Evolutionary conservation across 2,888 invertebrate species (phyloP), one percentile per base, ranked within the genome.

Genomic region (Tinea pellionella): DNA sequence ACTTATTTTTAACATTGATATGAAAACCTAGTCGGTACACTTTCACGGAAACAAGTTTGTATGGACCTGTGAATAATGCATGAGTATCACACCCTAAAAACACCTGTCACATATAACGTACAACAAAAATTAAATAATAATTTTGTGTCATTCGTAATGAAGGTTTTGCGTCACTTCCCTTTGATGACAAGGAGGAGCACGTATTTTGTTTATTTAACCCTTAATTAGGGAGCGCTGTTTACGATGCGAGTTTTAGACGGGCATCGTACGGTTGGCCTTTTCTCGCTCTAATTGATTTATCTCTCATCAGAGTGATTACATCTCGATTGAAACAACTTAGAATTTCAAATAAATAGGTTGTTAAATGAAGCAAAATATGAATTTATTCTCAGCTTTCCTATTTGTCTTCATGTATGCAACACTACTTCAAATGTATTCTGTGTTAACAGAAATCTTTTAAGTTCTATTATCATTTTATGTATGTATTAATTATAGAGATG

Each of bases 221-320:
- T 76, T 77, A 79, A 79, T 79, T 77, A 77, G 69, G 69, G 68
- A 64, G 67, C 72, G 11, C 70, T 79, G 75, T 80, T 80, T 76
- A 74, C 76, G 77, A 75, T 77, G 71, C 41, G 51, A 72, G 70
- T 70, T 70, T 74, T 72, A 73, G 77, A 75, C 72, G 74, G 69
- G 71, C 68, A 66, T 65, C 72, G 74, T 77, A 77, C 77, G 74
- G 68, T 65, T 74, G 67, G 75, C 74, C 74, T 75, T 79, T 74
- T 72, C 74, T 68, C 73, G 72, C 73, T 74, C 72, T 74, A 75
- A 77, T 77, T 73, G 69, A 71, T 74, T 77, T 75, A 76, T 61
- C 61, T 59, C 60, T 37, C 60, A 57, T 57, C 32, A 57, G 19
- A 37, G 37, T 37, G 37, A 37, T 9, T 37, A 37, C 37, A 55